Evolutionary conservation across 2,113 vertebrate genomes (phyloP), one percentile per base, ranked within the genome.

Genomic region (Sylvietta virens): DNA sequence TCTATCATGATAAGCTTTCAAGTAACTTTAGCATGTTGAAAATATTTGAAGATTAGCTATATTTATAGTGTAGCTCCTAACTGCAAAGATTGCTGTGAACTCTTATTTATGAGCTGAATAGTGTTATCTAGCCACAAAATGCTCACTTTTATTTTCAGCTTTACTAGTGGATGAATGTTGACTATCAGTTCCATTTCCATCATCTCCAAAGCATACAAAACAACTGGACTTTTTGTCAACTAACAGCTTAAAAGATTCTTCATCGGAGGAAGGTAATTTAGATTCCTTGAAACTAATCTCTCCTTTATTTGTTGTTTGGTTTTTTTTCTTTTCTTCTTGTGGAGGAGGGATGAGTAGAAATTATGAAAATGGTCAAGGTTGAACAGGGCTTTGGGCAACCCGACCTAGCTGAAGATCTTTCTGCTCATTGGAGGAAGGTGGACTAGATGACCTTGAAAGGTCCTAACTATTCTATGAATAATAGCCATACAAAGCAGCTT

Each of bases 31-130:
- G 37, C 19, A 72, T 85, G 66, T 24, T 86, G 89, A 94, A 95
- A 97, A 88, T 82, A 85, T 57, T 39, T 94, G 35, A 82, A 77
- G 78, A 87, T 90, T 89, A 86, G 74, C 42, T 70, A 9, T 73
- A 91, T 87, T 95, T 95, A 95, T 50, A 61, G 69, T 31, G 20
- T 64, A 91, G 31, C 15, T 86, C 83, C 37, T 89, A 80, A 95
- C 81, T 28, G 54, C 42, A 94, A 82, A 85, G 40, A 87, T 26
- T 79, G 71, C 74, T 72, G 35, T 80, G 62, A 92, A 85, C 35
- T 76, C 42, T 89, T 92, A 89, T 57, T 95, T 91, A 88, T 80
- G 66, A 96, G 58, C 64, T 85, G 78, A 92, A 92, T 1, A 1
- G 37, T 94, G 45, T 54, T 94, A 90, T 69, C 70, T 80, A 72